Evolutionary conservation across 2,797 vertebrate species (phyloP).

Genomic region (Pteropus rufus): DNA sequence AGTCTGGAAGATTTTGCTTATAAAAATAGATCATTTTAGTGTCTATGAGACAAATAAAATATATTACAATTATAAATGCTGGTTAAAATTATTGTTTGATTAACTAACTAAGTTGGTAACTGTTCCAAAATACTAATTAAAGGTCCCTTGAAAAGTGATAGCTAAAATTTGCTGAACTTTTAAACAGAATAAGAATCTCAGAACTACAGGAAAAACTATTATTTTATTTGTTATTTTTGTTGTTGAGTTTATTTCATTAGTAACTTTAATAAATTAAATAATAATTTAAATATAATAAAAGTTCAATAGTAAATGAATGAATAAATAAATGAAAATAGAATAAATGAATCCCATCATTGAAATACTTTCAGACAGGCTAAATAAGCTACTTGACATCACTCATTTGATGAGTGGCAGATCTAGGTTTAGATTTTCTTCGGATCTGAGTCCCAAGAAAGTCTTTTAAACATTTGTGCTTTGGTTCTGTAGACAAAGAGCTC

Average conservation of each 20-base stretch:
- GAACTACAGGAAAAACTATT: not conserved
- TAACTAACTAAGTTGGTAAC: not conserved
- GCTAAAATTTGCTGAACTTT: not conserved
- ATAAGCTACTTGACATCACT: not conserved
- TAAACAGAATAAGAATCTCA: not conserved
- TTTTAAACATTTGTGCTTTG: not conserved
- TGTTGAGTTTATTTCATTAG: not conserved
- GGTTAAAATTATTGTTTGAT: not conserved
- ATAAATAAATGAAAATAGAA: not conserved
- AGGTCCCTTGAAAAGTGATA: not conserved
- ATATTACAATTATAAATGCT: constrained; percentile 18
- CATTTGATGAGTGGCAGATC: not conserved
- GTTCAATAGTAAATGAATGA: not conserved
- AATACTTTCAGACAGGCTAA: not conserved
- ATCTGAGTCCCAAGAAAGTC: not conserved
- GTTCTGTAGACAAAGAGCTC: not conserved
- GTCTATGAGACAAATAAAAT: constrained; percentile 26
- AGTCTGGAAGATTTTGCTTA: not conserved
- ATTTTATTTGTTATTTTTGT: not conserved
- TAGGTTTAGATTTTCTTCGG: not conserved
- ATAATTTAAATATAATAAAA: too few species aligned
- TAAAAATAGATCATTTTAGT: constrained; percentile 16
- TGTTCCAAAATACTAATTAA: constrained; percentile 16
- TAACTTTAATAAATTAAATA: not conserved
- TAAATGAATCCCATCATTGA: not conserved